Base-by-base conservation (phyloP, 2,888 invertebrate genomes). In the Scaptomyza polygonia region DNA sequence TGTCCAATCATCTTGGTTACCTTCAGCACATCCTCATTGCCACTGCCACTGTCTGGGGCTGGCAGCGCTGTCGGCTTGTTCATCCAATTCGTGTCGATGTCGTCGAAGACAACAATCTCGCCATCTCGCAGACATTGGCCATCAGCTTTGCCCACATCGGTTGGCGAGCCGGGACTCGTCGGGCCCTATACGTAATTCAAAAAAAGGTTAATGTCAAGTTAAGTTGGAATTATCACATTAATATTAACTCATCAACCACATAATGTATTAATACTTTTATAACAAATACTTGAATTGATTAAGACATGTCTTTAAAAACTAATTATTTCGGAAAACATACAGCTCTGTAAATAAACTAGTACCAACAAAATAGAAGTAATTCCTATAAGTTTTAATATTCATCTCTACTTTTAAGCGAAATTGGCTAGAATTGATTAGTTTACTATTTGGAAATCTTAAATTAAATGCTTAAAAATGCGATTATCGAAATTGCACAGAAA, bases 51-150 rank as follows among this genome's bases (percentile, higher is more conserved):
- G 5, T 63, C 70, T 0, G 55, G 39, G 61, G 71, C 49, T 21
- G 65, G 9, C 54, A 66, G 11, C 8, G 39, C 30, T 11, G 66
- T 76, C 0, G 89, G 80, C 58, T 91, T 91, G 57, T 89, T 89
- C 63, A 90, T 90, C 91, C 91, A 91, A 64, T 89, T 90, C 27
- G 90, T 90, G 49, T 90, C 90, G 51, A 90, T 90, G 40, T 90
- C 90, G 57, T 97, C 97, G 88, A 97, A 97, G 14, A 97, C 97
- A 67, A 97, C 96, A 40, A 97, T 96, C 90, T 97, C 97, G 2
- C 96, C 96, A 66, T 95, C 95, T 53, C 94, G 94, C 69, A 95
- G 94, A 48, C 91, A 89, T 34, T 89, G 90, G 0, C 88, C 89
- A 27, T 89, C 90, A 3, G 86, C 89, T 64, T 89, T 89, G 44